Conservation (phyloP, 2,888 invertebrate species). For the Erannis defoliaria region DNA sequence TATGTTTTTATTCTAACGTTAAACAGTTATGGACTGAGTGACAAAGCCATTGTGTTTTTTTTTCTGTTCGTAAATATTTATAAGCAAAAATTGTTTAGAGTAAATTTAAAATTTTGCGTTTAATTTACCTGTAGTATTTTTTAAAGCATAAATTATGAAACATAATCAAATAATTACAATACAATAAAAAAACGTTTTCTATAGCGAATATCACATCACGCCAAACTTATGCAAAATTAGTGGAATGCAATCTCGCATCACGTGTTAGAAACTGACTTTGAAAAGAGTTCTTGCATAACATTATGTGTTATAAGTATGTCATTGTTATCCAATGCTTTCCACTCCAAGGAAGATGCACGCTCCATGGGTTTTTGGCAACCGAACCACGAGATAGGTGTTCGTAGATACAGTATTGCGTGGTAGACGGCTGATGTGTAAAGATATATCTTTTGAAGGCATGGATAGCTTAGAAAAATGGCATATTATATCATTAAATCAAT, state of each 20-base stretch:
- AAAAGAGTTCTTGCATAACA: constrained; percentile 26
- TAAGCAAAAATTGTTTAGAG: too few relatives aligned
- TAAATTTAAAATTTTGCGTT: too few relatives aligned
- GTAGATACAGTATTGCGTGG: constrained; percentile 19
- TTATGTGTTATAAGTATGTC: constrained; percentile 28
- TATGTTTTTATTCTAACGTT: too few relatives aligned
- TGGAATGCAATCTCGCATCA: constrained; percentile 21
- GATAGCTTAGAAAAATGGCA: constrained; percentile 5
- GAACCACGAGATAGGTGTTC: constrained; percentile 22
- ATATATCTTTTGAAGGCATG: neutral
- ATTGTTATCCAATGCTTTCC: constrained; percentile 45
- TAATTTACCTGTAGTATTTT: too few relatives aligned
- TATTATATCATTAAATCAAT: too few relatives aligned
- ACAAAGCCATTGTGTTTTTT: too few relatives aligned
- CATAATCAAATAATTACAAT: too few relatives aligned
- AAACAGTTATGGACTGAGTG: too few relatives aligned
- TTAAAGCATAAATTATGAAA: too few relatives aligned
- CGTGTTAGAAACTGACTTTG: constrained; percentile 17
- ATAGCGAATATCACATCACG: neutral
- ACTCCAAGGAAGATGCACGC: constrained; percentile 43
- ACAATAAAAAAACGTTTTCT: too few relatives aligned
- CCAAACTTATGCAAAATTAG: constrained; percentile 19
- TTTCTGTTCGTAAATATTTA: too few relatives aligned
- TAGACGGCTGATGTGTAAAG: constrained; percentile 27
- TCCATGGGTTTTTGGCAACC: constrained; percentile 42